phyloP scores from a whole-genome alignment of 2,888 invertebrate genomes.

The Piscicola geometra region DNA sequence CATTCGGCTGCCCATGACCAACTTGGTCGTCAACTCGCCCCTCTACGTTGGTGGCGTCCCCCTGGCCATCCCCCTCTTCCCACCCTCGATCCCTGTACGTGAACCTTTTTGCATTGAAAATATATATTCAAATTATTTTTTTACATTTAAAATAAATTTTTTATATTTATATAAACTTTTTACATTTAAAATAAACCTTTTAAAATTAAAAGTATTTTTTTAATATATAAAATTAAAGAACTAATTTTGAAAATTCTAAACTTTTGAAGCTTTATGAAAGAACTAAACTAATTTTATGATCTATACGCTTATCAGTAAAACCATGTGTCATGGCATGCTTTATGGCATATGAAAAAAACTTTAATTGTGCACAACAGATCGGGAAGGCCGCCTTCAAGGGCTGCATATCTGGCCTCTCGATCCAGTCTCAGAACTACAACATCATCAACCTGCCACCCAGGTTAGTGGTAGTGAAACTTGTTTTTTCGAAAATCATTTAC shows the following conservation, averaged over 20 bases:
- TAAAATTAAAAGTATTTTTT: too few species aligned
- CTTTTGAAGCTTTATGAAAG: too few species aligned
- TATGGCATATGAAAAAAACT: neutral
- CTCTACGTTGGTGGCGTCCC: slow-evolving; percentile 43
- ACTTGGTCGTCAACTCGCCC: slow-evolving; percentile 34
- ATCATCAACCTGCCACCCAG: slow-evolving; percentile 31
- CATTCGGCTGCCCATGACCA: neutral
- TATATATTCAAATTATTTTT: neutral
- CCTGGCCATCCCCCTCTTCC: slow-evolving; percentile 11
- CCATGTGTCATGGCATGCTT: too few species aligned
- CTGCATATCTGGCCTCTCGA: slow-evolving; percentile 35
- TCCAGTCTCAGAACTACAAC: slow-evolving; percentile 35
- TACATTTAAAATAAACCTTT: too few species aligned
- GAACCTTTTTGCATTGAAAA: neutral
- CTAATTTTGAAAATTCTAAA: neutral
- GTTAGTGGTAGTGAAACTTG: too few species aligned
- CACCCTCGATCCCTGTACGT: slow-evolving; percentile 25
- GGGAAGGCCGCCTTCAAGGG: slow-evolving; percentile 39
- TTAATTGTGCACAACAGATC: slow-evolving; percentile 28
- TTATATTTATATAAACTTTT: neutral
- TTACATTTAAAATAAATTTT: neutral
- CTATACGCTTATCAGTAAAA: too few species aligned
- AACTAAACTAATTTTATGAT: too few species aligned
- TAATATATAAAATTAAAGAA: too few species aligned
- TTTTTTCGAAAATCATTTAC: too few species aligned